Evolutionary conservation across 2,888 invertebrate genomes (phyloP).

Genomic region (Mechanitis mazaeus): DNA sequence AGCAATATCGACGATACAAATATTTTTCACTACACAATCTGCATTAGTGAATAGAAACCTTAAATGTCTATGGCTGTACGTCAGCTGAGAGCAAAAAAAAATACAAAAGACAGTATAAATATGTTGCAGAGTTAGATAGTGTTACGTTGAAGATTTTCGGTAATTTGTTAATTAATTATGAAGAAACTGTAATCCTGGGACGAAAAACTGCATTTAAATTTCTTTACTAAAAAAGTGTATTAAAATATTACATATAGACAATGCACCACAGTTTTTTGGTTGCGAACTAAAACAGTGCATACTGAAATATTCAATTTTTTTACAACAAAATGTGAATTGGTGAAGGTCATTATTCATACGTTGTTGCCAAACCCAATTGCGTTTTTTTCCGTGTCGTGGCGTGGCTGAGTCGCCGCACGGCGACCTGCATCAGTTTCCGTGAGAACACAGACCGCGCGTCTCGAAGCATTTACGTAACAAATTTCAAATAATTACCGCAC

Average conservation of each 20-base stretch:
- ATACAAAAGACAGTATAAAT: slow-evolving; percentile 11
- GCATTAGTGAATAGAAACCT: slow-evolving; percentile 15
- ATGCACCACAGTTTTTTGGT: background rate
- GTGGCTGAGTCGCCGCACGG: slow-evolving; percentile 16
- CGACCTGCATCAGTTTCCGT: slow-evolving; percentile 9
- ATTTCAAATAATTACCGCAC: slow-evolving; percentile 19
- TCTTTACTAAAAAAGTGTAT: background rate
- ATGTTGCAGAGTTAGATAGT: background rate
- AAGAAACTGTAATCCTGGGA: background rate
- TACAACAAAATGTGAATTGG: slow-evolving; percentile 65
- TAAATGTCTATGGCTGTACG: slow-evolving; percentile 27
- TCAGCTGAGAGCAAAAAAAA: slow-evolving; percentile 23
- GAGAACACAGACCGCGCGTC: slow-evolving; percentile 27
- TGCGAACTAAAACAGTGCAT: slow-evolving; percentile 3
- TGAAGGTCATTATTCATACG: slow-evolving; percentile 43
- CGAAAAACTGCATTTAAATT: background rate
- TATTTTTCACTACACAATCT: background rate
- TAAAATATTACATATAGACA: background rate
- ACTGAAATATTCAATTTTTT: slow-evolving; percentile 37
- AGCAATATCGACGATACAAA: background rate
- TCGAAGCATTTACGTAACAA: slow-evolving; percentile 43
- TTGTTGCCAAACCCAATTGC: slow-evolving; percentile 36
- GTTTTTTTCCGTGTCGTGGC: slow-evolving; percentile 33
- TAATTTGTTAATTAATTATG: background rate
- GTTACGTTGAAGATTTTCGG: background rate